Percentiles rank a stretch among this genome's conserved stretches.
phyloP scores from a whole-genome alignment of 2,113 vertebrate species.

The Lepisosteus osseus region DNA sequence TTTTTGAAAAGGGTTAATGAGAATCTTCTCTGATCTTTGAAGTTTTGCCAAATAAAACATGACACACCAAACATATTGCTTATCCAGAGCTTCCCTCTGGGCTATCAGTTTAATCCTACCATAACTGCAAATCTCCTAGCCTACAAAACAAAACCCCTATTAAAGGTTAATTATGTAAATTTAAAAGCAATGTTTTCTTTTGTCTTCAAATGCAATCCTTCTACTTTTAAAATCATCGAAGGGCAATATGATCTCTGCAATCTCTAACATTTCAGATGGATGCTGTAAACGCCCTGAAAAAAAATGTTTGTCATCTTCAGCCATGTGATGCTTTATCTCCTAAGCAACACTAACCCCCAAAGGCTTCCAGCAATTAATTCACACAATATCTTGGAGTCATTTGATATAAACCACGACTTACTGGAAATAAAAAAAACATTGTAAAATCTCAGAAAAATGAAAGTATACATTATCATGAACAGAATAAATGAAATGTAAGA shows the following conservation, averaged over 20 bases:
- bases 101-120: not conserved
- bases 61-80: not conserved
- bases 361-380: not conserved
- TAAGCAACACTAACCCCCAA: not conserved
- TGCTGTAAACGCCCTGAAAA: not conserved
- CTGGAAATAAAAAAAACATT: no score
- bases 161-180: constrained; percentile 11
- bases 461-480: not conserved
- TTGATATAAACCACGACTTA: not conserved
- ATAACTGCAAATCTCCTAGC: not conserved
- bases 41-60: no score
- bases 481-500: no score
- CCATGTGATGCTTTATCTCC: not conserved
- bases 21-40: no score
- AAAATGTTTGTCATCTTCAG: not conserved
- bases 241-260: not conserved
- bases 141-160: not conserved
- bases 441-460: no score
- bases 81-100: not conserved
- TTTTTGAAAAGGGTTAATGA: no score
- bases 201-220: not conserved
- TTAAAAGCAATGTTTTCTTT: constrained; percentile 1
- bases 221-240: not conserved
- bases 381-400: not conserved
- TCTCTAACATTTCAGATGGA: not conserved